Conservation (phyloP, 2,888 invertebrate species). For the Busseola fusca region DNA sequence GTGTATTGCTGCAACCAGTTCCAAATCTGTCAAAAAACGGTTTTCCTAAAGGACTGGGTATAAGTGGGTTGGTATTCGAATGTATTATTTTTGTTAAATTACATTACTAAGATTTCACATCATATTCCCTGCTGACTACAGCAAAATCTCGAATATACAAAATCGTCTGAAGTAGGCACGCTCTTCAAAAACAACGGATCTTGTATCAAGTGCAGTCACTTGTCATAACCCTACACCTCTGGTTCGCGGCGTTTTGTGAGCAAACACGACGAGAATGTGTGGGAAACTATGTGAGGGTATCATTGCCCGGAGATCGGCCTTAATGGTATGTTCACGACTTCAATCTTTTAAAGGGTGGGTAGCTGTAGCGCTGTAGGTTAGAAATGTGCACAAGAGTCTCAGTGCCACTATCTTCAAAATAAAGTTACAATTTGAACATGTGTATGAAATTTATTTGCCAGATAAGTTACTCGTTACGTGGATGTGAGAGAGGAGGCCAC, state of each 20-base stretch:
- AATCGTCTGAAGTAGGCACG: background rate
- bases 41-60: too few relatives aligned
- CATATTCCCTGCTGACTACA: background rate
- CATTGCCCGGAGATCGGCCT: conserved; percentile 17
- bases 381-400: background rate
- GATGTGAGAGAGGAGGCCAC: background rate
- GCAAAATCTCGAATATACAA: background rate
- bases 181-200: conserved; percentile 39
- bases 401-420: background rate
- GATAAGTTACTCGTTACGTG: background rate
- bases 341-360: background rate
- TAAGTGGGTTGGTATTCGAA: background rate
- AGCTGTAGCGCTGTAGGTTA: too few relatives aligned
- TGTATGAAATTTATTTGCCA: background rate
- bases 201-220: conserved; percentile 33
- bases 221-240: conserved; percentile 41
- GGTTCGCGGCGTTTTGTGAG: conserved; percentile 25
- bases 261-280: conserved; percentile 35
- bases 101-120: background rate
- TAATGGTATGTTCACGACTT: conserved; percentile 25
- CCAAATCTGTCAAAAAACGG: too few relatives aligned
- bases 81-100: background rate
- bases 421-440: background rate
- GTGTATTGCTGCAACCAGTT: too few relatives aligned
- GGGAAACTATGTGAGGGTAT: conserved; percentile 39